Evolutionary conservation across 2,113 vertebrate genomes (phyloP), one percentile per base, ranked within the genome.

Genomic region (Cynoglossus semilaevis): DNA sequence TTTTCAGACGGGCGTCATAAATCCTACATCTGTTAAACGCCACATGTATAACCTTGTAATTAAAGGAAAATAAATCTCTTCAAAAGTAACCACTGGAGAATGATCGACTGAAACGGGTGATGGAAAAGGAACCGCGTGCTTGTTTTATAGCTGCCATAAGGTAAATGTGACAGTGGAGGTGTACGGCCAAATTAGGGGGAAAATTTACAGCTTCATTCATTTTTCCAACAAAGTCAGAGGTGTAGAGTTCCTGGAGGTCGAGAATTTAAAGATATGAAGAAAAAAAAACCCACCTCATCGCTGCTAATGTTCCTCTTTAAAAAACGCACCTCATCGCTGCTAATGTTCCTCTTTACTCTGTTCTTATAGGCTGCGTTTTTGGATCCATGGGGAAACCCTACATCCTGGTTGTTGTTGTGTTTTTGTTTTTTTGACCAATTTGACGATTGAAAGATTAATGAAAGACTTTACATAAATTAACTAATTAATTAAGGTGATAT

Each of bases 1-100:
- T 81, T 68, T 73, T 65, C 42, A 34, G 54, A 51, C 11, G 47
- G 64, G 35, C 16, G 54, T 62, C 69, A 76, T 77, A 84, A 84
- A 89, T 81, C 66, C 61, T 65, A 49, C 16, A 36, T 13, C 15
- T 58, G 53, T 71, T 63, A 61, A 70, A 15, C 14, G 77, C 65
- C 71, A 83, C 84, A 80, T 69, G 74, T 63, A 47, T 63, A 74
- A 66, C 62, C 55, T 55, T 55, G 34, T 73, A 83, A 87, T 88
- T 89, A 84, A 84, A 87, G 69, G 58, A 73, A 79, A 85, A 87
- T 84, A 83, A 84, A 86, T 87, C 65, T 62, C 37, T 9, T 16
- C 15, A 43, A 54, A 49, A 77, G 64, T 38, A 17, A 46, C 38
- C 79, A 78, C 72, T 18, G 22, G 72, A 66, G 81, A 63, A 67